Base-by-base conservation (phyloP, 2,888 invertebrate genomes). In the Pseudeuparius sepicola region DNA sequence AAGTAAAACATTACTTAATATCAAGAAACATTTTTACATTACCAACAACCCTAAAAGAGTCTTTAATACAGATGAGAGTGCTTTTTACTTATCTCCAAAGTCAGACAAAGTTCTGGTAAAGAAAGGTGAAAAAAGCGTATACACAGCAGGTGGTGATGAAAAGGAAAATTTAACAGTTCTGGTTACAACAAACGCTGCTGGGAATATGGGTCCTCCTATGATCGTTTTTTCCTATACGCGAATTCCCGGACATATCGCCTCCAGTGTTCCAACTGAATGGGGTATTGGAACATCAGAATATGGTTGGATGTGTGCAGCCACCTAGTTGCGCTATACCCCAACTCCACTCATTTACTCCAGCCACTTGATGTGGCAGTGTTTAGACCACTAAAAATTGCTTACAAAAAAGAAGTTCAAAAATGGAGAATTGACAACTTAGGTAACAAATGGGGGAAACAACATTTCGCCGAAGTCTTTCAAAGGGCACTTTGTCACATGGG, bases 221-320 rank as follows among this genome's bases (percentile, higher is more conserved):
- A 36, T 49, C 5, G 41, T 58, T 14, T 57, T 49, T 36, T 36
- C 44, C 15, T 55, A 58, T 39, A 40, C 54, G 38, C 44, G 54
- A 24, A 44, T 57, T 13, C 56, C 55, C 9, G 31, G 26, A 12
- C 14, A 28, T 12, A 36, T 39, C 5, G 13, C 24, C 7, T 3
- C 16, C 7, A 45, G 40, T 24, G 45, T 58, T 26, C 56, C 57
- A 31, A 30, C 43, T 40, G 48, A 42, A 9, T 64, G 60, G 60
- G 36, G 23, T n/a, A 16, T 34, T 11, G 36, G 36, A 14, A 11
- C 10, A 9, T 25, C 34, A 3, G 36, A 63, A 9, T 55, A 42
- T 31, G 61, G 61, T 4, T 63, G 63, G 65, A 66, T 59, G 60
- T 61, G 54, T 6, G 43, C 50, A 2, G 55, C 55, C 42, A 51